These are phyloP conservation scores for Platichthys flesus DNA, from an alignment of 2,113 vertebrate genomes.

Conservation along the genomic window DNA sequence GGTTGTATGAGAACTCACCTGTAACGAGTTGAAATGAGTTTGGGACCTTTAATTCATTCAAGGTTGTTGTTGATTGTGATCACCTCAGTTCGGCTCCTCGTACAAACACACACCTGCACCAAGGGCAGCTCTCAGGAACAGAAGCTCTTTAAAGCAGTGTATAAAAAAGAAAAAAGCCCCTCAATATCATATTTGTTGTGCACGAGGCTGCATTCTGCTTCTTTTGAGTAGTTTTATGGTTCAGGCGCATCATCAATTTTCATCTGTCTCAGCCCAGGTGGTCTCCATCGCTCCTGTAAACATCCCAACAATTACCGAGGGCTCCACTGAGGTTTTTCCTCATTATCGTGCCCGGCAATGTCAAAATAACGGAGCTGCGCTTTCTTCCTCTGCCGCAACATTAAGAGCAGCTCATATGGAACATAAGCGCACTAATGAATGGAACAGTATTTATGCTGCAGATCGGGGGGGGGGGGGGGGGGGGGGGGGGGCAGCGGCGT, in stretches of 20 bases:
- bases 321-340: slow-evolving; percentile 49
- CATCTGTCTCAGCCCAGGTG: slow-evolving; percentile 45
- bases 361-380: slow-evolving; percentile 36
- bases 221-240: slow-evolving; percentile 34
- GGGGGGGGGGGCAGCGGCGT: not conserved
- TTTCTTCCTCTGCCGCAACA: slow-evolving; percentile 25
- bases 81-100: slow-evolving; percentile 3
- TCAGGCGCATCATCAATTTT: slow-evolving; percentile 49
- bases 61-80: slow-evolving; percentile 14
- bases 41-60: slow-evolving; percentile 13
- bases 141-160: slow-evolving; percentile 1
- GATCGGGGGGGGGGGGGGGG: slow-evolving; percentile 3
- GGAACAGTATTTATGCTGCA: slow-evolving; percentile 36
- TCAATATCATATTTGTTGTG: slow-evolving; percentile 16
- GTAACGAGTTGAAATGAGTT: slow-evolving; percentile 2
- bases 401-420: slow-evolving; percentile 63
- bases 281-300: slow-evolving; percentile 44
- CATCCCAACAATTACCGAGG: slow-evolving; percentile 33
- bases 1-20: not conserved
- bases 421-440: slow-evolving; percentile 50
- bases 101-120: slow-evolving; percentile 36
- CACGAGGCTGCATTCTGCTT: slow-evolving; percentile 26
- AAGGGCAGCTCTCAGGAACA: slow-evolving; percentile 26
- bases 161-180: slow-evolving; percentile 12
- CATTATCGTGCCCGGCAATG: slow-evolving; percentile 51